Conservation (phyloP, 2,888 invertebrate genomes). For the Thalpophila matura region DNA sequence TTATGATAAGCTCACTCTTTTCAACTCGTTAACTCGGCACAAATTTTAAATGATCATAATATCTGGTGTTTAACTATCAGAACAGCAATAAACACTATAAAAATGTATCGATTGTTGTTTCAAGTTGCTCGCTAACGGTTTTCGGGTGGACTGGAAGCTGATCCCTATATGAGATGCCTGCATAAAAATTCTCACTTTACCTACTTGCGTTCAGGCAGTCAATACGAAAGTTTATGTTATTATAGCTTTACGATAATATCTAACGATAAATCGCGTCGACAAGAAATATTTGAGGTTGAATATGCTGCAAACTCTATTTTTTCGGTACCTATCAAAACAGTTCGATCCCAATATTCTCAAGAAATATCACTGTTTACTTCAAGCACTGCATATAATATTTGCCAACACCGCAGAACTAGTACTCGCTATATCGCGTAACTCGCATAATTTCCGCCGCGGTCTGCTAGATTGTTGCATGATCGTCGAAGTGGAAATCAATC, state of each 20-base stretch:
- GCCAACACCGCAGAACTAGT: constrained; percentile 14
- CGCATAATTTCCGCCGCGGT: constrained; percentile 41
- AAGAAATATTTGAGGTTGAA: not conserved
- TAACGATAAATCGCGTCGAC: not conserved
- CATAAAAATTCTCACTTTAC: constrained; percentile 2
- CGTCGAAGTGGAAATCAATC: constrained; percentile 31
- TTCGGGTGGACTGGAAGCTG: not conserved
- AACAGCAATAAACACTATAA: constrained; percentile 7
- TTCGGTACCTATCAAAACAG: not conserved
- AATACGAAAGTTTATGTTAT: not conserved
- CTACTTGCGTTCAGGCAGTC: not conserved
- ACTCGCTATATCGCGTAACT: constrained; percentile 24
- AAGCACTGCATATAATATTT: constrained; percentile 12
- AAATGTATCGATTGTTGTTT: not conserved
- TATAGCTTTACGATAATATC: not conserved
- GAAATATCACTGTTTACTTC: constrained; percentile 8
- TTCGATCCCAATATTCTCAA: not conserved
- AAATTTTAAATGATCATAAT: constrained; percentile 14
- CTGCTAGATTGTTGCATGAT: constrained; percentile 25
- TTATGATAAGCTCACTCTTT: constrained; percentile 46
- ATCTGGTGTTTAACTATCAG: constrained; percentile 21
- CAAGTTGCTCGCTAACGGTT: not conserved
- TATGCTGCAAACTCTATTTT: constrained; percentile 1
- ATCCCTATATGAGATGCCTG: not conserved
- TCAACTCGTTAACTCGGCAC: constrained; percentile 40